Evolutionary conservation across 2,888 invertebrate species (phyloP), one percentile per base, ranked within the genome.

Genomic region (Andrena fulva): DNA sequence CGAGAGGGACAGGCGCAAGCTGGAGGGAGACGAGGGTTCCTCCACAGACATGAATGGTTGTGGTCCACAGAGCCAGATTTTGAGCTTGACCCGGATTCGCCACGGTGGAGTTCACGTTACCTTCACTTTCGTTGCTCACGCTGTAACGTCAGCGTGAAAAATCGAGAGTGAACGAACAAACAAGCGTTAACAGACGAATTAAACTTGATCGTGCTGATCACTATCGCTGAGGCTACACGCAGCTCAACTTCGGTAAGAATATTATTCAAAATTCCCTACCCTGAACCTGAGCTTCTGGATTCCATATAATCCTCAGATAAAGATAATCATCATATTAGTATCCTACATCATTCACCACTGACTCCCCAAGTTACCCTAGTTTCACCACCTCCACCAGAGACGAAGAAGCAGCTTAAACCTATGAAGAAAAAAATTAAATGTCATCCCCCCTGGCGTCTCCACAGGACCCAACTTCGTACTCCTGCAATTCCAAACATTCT

Each of bases 81-180:
- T 91, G 90, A 91, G 90, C 91, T 92, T 92, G 91, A 92, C 91
- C 91, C 79, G 87, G 84, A 91, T 92, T 87, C 77, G 74, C 78
- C 68, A 74, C 68, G 71, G 68, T 62, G 68, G 63, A 79, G 75
- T 80, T 87, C 69, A 71, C 70, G 81, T 82, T 77, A 86, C 84
- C 77, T 87, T 86, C 86, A 82, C 80, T 90, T 90, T 89, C 82
- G 62, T 82, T 82, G 68, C 72, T 77, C 75, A 67, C 48, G 75
- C 80, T 80, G 64, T 81, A 85, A 75, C 42, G 69, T 60, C 27
- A 70, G 27, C 66, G 63, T 54, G 74, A 85, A 84, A 74, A 84
- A 85, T 75, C 72, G 56, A 78, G 42, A 76, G 64, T 60, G 31
- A 52, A 12, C 1, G 12, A 10, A 8, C 5, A 3, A 29, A 60